These are phyloP conservation scores for Mesocricetus auratus DNA, from an alignment of 2,113 vertebrate species.

Conservation along the genomic window DNA sequence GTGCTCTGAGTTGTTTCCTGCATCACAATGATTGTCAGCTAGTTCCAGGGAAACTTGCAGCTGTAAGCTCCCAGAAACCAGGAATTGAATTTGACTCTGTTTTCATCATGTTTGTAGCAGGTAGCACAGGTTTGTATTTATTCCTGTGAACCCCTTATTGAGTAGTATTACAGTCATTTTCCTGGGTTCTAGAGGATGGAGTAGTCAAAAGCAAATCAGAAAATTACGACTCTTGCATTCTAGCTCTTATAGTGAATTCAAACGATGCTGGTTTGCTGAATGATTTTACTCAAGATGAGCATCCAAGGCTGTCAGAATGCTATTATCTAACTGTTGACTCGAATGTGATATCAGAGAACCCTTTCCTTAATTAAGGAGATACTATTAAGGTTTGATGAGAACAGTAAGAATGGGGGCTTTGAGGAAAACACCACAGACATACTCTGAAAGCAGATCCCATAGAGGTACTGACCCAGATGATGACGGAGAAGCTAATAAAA, in stretches of 20 bases:
- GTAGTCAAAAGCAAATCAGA: neutral
- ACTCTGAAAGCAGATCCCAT: neutral
- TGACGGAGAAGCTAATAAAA: neutral
- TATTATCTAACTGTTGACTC: neutral
- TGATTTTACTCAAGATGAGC: neutral
- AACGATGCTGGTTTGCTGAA: neutral
- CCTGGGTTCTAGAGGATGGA: neutral
- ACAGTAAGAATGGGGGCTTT: neutral
- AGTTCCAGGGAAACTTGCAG: neutral
- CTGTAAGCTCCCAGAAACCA: neutral
- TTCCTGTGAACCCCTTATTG: neutral
- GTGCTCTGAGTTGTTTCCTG: neutral
- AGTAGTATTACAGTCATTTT: neutral
- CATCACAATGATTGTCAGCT: neutral
- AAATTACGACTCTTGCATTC: neutral
- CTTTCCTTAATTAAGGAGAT: conserved; percentile 14
- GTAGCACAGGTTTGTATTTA: neutral
- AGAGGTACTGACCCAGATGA: neutral
- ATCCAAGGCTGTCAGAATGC: neutral
- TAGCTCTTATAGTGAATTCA: neutral
- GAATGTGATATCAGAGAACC: neutral
- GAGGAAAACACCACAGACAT: neutral
- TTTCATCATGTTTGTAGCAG: neutral
- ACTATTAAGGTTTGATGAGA: neutral
- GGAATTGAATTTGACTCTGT: neutral